Base-by-base conservation (phyloP, 2,113 vertebrate genomes). In the Apteryx mantelli region DNA sequence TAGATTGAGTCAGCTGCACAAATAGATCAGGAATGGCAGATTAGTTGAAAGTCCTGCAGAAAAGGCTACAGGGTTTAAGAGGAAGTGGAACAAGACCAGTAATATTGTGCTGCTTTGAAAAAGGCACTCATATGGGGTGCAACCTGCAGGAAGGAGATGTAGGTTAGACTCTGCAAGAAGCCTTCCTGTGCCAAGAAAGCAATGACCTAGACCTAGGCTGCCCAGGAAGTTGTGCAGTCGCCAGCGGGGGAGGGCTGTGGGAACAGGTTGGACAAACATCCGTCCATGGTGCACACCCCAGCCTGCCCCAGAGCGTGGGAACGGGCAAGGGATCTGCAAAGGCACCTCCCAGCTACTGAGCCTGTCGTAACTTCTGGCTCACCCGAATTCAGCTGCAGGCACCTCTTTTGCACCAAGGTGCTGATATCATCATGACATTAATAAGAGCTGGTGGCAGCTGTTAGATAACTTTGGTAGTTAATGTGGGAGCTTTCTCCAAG, bases 161-260 rank as follows among this genome's bases (percentile, higher is more conserved):
- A 32, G 56, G 56, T 32, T 58, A 58, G 30, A 20, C 17, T 58
- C 56, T 32, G 9, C 18, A 14, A 58, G 30, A 32, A 32, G 56
- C 16, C 56, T 58, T 17, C 55, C 30, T 58, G 16, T 10, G 16
- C 10, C 18, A 58, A 58, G 56, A 58, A 32, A 19, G 16, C 15
- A 17, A 9, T 32, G 56, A 32, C 56, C 56, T 30, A 9, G 55
- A 32, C 28, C 28, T 11, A 11, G 52, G 30, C 21, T 68, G 30
- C 1, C 53, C 0, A 46, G n/a, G 34, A 66, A 40, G 24, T 2
- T 6, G 16, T 25, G 5, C 25, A 9, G 32, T 30, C 0, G 2
- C 52, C 1, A 2, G 46, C n/a, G 87, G 21, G 48, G 52, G 14
- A 9, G 24, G 21, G 20, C 42, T 30, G 20, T 34, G 38, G 26